Evolutionary conservation across 2,888 invertebrate species (phyloP).

Genomic region (Thumatha senex): DNA sequence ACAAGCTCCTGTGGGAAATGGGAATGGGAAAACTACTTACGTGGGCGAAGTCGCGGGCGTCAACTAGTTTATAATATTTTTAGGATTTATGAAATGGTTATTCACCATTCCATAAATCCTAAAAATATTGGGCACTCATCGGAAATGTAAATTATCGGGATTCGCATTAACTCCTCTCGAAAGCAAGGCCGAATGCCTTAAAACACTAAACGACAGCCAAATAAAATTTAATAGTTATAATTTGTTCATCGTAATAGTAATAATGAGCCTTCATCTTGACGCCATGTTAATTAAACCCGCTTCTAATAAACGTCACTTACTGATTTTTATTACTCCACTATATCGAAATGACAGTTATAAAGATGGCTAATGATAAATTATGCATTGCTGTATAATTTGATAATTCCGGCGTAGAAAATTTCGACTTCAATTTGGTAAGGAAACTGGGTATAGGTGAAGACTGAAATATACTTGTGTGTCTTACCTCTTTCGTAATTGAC

Average conservation of each 20-base stretch:
- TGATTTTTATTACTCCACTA: constrained; percentile 46
- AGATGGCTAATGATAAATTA: constrained; percentile 32
- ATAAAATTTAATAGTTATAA: not conserved
- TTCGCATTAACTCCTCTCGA: too few species aligned
- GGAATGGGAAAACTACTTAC: too few species aligned
- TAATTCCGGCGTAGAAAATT: constrained; percentile 24
- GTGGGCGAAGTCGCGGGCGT: too few species aligned
- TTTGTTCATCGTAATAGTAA: constrained; percentile 21
- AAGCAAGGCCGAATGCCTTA: not conserved
- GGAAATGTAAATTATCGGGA: too few species aligned
- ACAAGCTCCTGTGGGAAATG: too few species aligned
- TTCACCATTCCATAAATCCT: too few species aligned
- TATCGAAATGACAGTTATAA: constrained; percentile 27
- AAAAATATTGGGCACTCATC: too few species aligned
- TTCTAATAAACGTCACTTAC: constrained; percentile 46
- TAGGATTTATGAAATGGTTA: too few species aligned
- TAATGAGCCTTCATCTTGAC: constrained; percentile 39
- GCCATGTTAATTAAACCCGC: constrained; percentile 36
- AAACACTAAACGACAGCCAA: not conserved
- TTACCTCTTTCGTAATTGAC: too few species aligned
- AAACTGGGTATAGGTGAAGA: constrained; percentile 26
- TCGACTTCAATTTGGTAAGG: constrained; percentile 14
- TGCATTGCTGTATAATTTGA: constrained; percentile 25
- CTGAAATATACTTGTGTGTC: too few species aligned
- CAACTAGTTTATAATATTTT: too few species aligned